Conservation (phyloP, 2,113 vertebrate species). For the Egretta garzetta region DNA sequence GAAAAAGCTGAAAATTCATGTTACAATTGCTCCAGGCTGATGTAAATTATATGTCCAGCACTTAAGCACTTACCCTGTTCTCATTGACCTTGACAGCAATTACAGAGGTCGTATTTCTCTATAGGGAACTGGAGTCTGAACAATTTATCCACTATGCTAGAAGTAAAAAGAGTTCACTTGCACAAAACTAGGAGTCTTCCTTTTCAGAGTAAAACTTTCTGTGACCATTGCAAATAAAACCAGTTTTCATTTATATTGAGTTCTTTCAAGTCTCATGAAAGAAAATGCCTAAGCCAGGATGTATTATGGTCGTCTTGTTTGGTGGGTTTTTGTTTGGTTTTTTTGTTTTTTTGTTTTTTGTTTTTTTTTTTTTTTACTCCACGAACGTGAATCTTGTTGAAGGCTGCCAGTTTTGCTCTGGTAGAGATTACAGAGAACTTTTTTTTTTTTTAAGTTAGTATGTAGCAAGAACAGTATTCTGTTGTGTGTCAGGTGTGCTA, state of each 20-base stretch:
- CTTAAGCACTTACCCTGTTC: neutral
- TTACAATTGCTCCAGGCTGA: neutral
- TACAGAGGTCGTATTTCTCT: neutral
- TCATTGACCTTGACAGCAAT: constrained; percentile 28
- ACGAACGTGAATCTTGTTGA: neutral
- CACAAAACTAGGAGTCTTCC: neutral
- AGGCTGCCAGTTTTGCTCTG: neutral
- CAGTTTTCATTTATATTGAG: neutral
- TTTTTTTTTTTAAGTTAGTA: neutral
- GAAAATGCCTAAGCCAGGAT: neutral
- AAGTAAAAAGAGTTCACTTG: neutral
- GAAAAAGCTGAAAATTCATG: neutral
- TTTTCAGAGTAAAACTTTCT: neutral
- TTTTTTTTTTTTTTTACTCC: neutral
- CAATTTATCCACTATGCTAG: neutral
- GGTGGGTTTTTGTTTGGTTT: too few species aligned
- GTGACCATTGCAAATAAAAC: neutral
- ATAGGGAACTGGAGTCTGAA: neutral
- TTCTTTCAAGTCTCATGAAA: neutral
- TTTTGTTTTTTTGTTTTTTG: neutral
- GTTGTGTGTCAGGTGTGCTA: rapidly evolving
- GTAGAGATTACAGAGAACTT: neutral
- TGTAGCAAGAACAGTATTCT: neutral
- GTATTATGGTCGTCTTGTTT: too few species aligned
- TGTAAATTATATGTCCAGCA: neutral